Evolutionary conservation across 2,113 vertebrate genomes (phyloP).

Genomic region (Mesocricetus auratus): DNA sequence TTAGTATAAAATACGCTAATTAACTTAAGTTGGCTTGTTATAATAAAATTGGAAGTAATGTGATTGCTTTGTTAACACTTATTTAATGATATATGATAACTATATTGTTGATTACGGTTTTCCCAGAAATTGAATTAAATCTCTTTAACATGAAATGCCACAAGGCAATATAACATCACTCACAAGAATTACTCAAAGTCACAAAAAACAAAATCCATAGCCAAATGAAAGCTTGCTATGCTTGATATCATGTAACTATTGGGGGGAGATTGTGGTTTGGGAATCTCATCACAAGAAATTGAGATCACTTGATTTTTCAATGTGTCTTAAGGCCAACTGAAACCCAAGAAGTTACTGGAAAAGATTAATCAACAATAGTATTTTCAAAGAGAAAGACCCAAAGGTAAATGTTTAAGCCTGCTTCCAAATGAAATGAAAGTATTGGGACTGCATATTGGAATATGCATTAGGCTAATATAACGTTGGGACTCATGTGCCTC

Average conservation of each 20-base stretch:
- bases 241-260: neutral
- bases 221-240: constrained; percentile 37
- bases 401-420: neutral
- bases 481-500: neutral
- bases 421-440: constrained; percentile 49
- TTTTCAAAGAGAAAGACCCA: constrained; percentile 32
- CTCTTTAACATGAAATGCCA: constrained; percentile 11
- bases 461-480: neutral
- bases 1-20: constrained; percentile 32
- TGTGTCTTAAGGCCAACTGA: constrained; percentile 47
- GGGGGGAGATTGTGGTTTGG: neutral
- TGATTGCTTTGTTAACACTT: constrained; percentile 43
- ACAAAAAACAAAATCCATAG: constrained; percentile 31
- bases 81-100: constrained; percentile 44
- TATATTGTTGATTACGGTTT: constrained; percentile 55
- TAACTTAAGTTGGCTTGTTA: constrained; percentile 10
- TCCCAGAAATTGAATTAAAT: constrained; percentile 34
- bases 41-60: constrained; percentile 47
- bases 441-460: neutral
- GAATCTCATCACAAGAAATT: constrained; percentile 50
- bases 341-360: constrained; percentile 13
- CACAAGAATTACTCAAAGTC: neutral
- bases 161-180: neutral
- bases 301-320: constrained; percentile 53
- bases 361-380: constrained; percentile 29